Conservation (phyloP, 2,113 vertebrate species). For the Sisor rabdophorus region DNA sequence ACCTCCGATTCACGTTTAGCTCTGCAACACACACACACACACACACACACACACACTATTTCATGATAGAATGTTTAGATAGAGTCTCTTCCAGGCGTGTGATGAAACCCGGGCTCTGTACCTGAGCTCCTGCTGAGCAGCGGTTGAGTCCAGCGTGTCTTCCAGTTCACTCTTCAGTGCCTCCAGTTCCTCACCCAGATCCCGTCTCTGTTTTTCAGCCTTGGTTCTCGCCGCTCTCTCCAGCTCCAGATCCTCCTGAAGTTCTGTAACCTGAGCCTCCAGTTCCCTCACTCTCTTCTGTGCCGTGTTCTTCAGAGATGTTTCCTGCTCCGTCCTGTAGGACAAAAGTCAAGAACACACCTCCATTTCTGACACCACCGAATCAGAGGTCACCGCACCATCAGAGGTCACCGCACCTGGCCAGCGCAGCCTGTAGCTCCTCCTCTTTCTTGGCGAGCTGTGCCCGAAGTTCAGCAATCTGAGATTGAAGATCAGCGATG, state of each 20-base stretch:
- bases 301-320: slow-evolving; percentile 84
- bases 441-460: slow-evolving; percentile 96
- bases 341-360: neutral
- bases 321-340: slow-evolving; percentile 87
- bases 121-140: slow-evolving; percentile 94
- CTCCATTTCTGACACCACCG: neutral
- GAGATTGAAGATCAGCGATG: slow-evolving; percentile 91
- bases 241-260: slow-evolving; percentile 92
- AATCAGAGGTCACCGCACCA: neutral
- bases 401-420: slow-evolving; percentile 70
- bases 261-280: slow-evolving; percentile 86
- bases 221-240: slow-evolving; percentile 82
- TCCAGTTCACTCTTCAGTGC: slow-evolving; percentile 92
- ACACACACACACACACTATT: neutral
- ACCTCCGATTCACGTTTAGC: slow-evolving; percentile 92
- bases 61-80: neutral
- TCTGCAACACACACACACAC: slow-evolving; percentile 59
- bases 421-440: slow-evolving; percentile 85
- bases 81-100: neutral
- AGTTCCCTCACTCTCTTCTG: slow-evolving; percentile 93
- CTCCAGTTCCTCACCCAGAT: slow-evolving; percentile 92
- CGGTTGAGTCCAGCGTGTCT: slow-evolving; percentile 90
- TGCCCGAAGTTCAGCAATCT: slow-evolving; percentile 89
- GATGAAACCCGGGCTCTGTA: slow-evolving; percentile 46
- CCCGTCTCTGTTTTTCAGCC: slow-evolving; percentile 87